Evolutionary conservation across 1,140 invertebrate genomes (phyloP).

Genomic region (Drosophila nikananu): DNA sequence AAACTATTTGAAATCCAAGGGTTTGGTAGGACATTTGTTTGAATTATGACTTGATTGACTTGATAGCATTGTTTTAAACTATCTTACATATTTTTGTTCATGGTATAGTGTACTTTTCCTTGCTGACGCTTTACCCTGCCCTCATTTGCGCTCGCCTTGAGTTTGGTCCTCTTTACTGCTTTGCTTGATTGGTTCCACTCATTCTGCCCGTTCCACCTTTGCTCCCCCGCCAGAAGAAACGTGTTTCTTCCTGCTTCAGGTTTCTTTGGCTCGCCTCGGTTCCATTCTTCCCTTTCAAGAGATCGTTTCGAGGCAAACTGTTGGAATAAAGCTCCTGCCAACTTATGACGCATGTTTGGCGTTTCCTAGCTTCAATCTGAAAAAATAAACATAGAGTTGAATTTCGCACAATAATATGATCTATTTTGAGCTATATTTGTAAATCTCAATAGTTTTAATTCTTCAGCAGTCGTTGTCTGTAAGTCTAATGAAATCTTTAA

Average conservation of each 20-base stretch:
- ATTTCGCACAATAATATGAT: neutral
- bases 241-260: constrained; percentile 67
- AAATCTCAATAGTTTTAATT: neutral
- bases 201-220: constrained; percentile 14
- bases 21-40: neutral
- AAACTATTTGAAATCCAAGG: neutral
- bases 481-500: neutral
- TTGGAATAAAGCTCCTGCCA: constrained; percentile 56
- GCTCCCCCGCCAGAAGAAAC: constrained; percentile 49
- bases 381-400: neutral
- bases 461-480: neutral
- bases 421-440: neutral
- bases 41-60: neutral
- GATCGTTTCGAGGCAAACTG: constrained; percentile 6
- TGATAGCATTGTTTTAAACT: too few species aligned
- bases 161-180: constrained; percentile 53
- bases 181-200: constrained; percentile 75
- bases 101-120: neutral
- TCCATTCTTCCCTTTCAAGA: constrained; percentile 8
- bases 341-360: constrained; percentile 45
- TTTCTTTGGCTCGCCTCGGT: constrained; percentile 25
- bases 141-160: constrained; percentile 52
- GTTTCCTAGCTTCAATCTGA: neutral
- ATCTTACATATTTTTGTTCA: too few species aligned
- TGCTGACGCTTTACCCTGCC: neutral